Base-by-base conservation (phyloP, 35 echinoderm and acorn worm species). In the Eucidaris tribuloides region DNA sequence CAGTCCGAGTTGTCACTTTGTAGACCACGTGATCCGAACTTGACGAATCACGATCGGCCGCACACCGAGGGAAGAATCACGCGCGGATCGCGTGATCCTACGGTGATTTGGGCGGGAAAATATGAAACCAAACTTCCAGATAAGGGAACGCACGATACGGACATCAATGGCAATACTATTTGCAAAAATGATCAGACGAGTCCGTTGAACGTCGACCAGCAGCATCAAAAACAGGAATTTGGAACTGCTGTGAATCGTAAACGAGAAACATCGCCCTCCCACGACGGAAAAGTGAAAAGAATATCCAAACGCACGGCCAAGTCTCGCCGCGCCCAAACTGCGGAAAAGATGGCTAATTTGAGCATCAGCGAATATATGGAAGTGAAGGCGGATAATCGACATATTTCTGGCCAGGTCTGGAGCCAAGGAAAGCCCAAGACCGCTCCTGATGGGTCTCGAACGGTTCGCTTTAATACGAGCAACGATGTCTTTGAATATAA, bases 401-500 rank as follows among this genome's bases (percentile, higher is more conserved):
- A 74, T 17, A 74, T 74, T 2, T 9, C 24, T 4, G 68, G 68
- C 1, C 68, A 74, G 15, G 68, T 74, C 22, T 74, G 68, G 68
- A 20, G 68, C 9, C 35, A 40, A 19, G 68, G 3, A 2, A 44
- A 44, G 14, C 68, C 68, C 1, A 74, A 22, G 25, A 74, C 36
- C 44, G 40, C 68, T 0, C 68, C 68, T 0, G 68, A 74, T 14
- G 68, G 68, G 37, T 74, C 68, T 24, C 38, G 68, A 44, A 9
- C 44, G 37, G 68, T 74, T 44, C 68, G 68, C 20, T 74, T 74
- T 44, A 74, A 74, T 36, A 74, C 68, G 3, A 27, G 37, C 0
- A 74, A 74, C 20, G 68, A 74, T 22, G 68, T 74, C 36, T 74
- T 74, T 44, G 68, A 74, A 18, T 74, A 74, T 25, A 64, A 27